Base-by-base conservation (phyloP, 1,140 invertebrate species). In the Platyscapa corneri region DNA sequence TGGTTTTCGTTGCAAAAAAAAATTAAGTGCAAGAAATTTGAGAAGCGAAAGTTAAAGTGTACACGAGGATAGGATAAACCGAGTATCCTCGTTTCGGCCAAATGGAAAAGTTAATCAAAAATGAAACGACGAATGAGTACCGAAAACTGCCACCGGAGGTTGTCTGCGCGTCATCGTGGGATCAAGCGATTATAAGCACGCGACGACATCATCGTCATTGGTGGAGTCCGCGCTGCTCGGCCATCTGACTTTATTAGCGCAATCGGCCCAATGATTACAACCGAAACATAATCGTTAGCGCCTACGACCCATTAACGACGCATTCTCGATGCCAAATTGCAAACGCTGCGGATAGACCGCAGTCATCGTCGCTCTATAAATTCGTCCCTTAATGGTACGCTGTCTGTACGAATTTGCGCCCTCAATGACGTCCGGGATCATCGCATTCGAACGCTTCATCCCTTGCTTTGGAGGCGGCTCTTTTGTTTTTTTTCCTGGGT, bases 251-350 rank as follows among this genome's bases (percentile, higher is more conserved):
- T 91, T 92, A 92, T 93, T 92, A 91, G 89, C 87, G 92, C 91
- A 92, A 92, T 93, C 92, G 91, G 89, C 90, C 87, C 89, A 88
- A 91, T 92, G 92, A 93, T 93, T 92, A 93, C 90, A 92, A 87
- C 92, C 90, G 89, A 92, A 91, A 91, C 91, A 92, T 93, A 92
- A 93, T 92, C 92, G 92, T 93, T 93, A 92, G 89, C 91, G 89
- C 88, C 88, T 89, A 92, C 89, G 88, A 90, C 87, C 91, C 91
- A 92, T 93, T 91, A 91, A 92, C 91, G 91, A 91, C 91, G 88
- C 89, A 90, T 90, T 46, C 65, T 42, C 90, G 88, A 88, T 89
- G 90, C 89, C 88, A 23, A 5, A 60, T 3, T 14, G 60, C 75
- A 53, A 30, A 8, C 23, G 65, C 65, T 30, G 46, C 34, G 67